Percentiles rank a stretch among this genome's conserved stretches.
Conservation (phyloP, 2,113 vertebrate genomes). For the Serinus canaria region DNA sequence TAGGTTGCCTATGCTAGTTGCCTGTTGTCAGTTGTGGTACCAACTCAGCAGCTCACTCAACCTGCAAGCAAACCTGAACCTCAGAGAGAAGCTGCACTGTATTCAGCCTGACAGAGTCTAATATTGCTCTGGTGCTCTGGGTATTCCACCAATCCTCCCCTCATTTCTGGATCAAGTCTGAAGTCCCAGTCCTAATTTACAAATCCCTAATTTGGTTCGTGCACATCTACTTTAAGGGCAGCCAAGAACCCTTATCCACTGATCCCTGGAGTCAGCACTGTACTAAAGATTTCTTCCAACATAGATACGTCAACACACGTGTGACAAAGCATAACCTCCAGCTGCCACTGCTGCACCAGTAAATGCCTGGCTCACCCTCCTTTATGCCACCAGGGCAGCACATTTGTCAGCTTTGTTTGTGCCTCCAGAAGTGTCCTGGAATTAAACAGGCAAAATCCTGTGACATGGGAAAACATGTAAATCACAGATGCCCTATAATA, state of each 20-base stretch:
- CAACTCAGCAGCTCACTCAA: conserved; percentile 1
- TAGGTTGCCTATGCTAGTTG: neutral
- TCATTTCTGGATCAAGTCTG: neutral
- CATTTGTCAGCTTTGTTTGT: neutral
- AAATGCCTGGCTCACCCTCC: neutral
- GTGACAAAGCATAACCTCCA: neutral
- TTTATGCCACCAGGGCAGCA: neutral
- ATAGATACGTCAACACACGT: neutral
- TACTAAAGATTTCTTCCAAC: neutral
- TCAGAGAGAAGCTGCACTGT: neutral
- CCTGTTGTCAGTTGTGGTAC: neutral
- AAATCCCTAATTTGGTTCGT: conserved; percentile 39
- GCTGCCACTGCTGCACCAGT: neutral
- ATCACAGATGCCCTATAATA: fast-evolving
- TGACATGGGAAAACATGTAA: neutral
- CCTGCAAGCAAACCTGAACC: neutral
- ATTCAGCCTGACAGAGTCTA: neutral
- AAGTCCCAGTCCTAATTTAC: conserved; percentile 43
- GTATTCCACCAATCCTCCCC: neutral
- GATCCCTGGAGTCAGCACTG: neutral
- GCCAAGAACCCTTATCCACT: neutral
- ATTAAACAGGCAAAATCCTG: neutral
- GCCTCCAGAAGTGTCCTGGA: neutral
- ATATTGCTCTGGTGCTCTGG: conserved; percentile 50
- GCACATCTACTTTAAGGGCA: conserved; percentile 6